These are phyloP conservation scores for Drosophila pegasa DNA, from an alignment of 2,888 invertebrate genomes.

Conservation along the genomic window DNA sequence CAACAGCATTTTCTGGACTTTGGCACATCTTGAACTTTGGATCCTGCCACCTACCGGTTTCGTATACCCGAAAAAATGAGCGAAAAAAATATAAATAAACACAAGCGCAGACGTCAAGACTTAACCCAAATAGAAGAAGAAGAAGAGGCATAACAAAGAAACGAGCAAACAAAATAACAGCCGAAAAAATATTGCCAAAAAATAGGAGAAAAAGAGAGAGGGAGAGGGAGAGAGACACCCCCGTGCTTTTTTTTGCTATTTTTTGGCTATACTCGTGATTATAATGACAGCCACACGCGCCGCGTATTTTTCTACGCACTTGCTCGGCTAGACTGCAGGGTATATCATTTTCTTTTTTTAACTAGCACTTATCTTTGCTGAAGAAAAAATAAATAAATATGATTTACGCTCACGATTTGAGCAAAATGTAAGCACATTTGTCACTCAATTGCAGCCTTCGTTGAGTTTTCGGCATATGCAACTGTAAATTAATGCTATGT, in stretches of 20 bases:
- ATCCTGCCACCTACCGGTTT: constrained; percentile 25
- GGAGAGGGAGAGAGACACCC: constrained; percentile 29
- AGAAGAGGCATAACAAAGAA: constrained; percentile 15
- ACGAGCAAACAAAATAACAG: constrained; percentile 8
- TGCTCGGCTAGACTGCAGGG: constrained; percentile 26
- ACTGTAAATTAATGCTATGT: neutral
- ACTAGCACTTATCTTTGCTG: neutral
- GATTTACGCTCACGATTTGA: neutral
- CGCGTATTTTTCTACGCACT: constrained; percentile 20
- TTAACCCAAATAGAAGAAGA: constrained; percentile 45
- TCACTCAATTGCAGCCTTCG: neutral
- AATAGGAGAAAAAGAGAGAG: neutral
- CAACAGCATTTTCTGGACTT: constrained; percentile 33
- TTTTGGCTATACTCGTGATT: constrained; percentile 36
- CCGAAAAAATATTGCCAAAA: constrained; percentile 3
- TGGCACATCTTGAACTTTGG: constrained; percentile 57
- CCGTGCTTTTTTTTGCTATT: constrained; percentile 6
- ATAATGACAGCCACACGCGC: constrained; percentile 59
- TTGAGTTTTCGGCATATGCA: neutral
- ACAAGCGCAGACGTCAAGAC: constrained; percentile 57
- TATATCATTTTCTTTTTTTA: constrained; percentile 15
- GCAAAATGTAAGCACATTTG: neutral
- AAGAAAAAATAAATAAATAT: neutral
- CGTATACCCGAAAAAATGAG: neutral
- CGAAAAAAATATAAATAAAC: constrained; percentile 12